Conservation (phyloP, 2,888 invertebrate species). For the Anoplius nigerrimus region DNA sequence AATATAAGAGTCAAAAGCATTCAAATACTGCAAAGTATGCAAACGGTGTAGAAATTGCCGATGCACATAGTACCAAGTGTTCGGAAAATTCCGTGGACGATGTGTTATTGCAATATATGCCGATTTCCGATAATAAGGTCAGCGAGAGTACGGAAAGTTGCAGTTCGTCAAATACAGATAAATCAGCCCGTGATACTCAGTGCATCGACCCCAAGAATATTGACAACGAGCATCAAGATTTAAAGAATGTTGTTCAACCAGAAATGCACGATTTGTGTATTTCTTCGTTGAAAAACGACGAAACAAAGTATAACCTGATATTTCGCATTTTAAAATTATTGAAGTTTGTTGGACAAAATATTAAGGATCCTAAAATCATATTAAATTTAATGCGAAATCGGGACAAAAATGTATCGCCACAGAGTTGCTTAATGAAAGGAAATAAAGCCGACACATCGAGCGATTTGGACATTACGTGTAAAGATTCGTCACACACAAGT, state of each 20-base stretch:
- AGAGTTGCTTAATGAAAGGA: conserved; percentile 23
- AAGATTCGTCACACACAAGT: conserved; percentile 30
- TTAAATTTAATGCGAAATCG: conserved; percentile 22
- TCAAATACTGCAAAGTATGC: conserved; percentile 11
- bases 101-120: conserved; percentile 26
- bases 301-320: conserved; percentile 27
- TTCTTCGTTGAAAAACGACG: conserved; percentile 29
- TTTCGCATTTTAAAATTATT: conserved; percentile 26
- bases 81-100: conserved; percentile 28
- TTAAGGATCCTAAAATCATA: conserved; percentile 29
- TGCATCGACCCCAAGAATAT: conserved; percentile 18
- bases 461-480: conserved; percentile 24
- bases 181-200: conserved; percentile 28
- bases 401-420: conserved; percentile 28
- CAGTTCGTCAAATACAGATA: conserved; percentile 21
- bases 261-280: conserved; percentile 25
- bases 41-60: conserved; percentile 47
- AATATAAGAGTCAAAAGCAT: conserved; percentile 32
- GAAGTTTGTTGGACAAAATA: conserved; percentile 28
- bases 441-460: conserved; percentile 23
- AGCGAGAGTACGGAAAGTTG: conserved; percentile 44
- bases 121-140: conserved; percentile 49
- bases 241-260: conserved; percentile 23
- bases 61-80: conserved; percentile 55
- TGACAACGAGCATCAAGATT: conserved; percentile 25